These are phyloP conservation scores for Archilochus colubris DNA, from an alignment of 2,113 vertebrate species.

Conservation along the genomic window DNA sequence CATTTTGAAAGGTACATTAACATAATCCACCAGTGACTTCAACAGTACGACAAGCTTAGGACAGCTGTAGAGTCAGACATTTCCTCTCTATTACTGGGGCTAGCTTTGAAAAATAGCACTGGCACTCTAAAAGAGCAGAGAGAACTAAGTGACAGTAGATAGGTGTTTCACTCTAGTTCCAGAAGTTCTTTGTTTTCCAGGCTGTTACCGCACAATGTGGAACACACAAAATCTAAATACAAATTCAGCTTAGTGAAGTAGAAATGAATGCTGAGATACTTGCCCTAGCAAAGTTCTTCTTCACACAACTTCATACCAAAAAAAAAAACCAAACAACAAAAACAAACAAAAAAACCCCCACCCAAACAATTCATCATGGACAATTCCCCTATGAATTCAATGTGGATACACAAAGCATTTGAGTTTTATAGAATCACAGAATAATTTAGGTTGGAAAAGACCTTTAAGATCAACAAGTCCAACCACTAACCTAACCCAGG, in stretches of 20 bases:
- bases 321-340: not conserved
- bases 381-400: not conserved
- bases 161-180: not conserved
- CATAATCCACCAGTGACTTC: not conserved
- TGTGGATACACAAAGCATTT: not conserved
- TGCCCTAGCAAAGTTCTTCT: not conserved
- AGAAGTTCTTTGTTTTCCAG: not conserved
- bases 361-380: not conserved
- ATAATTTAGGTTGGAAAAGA: too few relatives aligned
- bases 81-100: not conserved
- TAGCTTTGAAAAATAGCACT: not conserved
- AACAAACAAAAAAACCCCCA: not conserved
- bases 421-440: not conserved
- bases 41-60: not conserved
- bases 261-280: not conserved
- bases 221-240: not conserved
- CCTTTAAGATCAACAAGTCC: too few relatives aligned
- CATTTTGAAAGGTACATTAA: not conserved
- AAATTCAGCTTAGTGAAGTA: not conserved
- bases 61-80: not conserved
- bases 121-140: not conserved
- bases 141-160: not conserved
- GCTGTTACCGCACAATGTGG: rapidly evolving
- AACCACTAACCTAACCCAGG: too few relatives aligned
- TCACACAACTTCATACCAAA: not conserved